Evolutionary conservation across 2,797 vertebrate genomes (phyloP).

Genomic region (Halcyon smyrnensis): DNA sequence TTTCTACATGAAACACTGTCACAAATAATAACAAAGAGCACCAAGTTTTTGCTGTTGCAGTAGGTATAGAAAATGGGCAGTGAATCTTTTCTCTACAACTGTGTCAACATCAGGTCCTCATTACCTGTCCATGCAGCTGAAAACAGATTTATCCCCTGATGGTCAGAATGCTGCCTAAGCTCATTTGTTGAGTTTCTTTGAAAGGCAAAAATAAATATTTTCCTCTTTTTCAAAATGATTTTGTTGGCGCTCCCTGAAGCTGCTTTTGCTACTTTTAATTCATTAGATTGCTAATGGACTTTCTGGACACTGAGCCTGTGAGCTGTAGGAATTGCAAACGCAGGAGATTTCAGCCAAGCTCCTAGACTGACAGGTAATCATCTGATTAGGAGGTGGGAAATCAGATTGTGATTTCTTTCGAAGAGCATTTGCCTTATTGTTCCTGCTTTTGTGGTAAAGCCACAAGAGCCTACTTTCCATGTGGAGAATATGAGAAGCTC

Average conservation of each 20-base stretch:
- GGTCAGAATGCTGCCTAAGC: not conserved
- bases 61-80: not conserved
- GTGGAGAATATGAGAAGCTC: not conserved
- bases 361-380: not conserved
- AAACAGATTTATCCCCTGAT: not conserved
- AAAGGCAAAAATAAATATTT: not conserved
- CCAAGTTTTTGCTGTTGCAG: not conserved
- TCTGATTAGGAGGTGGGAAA: not conserved
- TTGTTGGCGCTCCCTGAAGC: not conserved
- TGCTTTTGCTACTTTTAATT: not conserved
- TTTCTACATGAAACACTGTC: constrained; percentile 22
- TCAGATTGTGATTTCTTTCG: not conserved
- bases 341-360: fast-evolving
- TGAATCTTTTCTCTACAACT: not conserved
- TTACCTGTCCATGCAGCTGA: not conserved
- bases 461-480: not conserved
- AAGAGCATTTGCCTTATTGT: not conserved
- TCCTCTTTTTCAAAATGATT: not conserved
- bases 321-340: not conserved
- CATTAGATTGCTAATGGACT: not conserved
- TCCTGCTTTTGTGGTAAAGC: not conserved
- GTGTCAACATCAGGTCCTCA: not conserved
- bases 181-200: not conserved
- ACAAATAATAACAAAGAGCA: constrained; percentile 4
- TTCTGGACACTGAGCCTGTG: not conserved